A percentile compares a stretch with the other conserved stretches of the same genome.
Conservation (phyloP, 1,140 invertebrate species). For the Drosophila parabipectinata region DNA sequence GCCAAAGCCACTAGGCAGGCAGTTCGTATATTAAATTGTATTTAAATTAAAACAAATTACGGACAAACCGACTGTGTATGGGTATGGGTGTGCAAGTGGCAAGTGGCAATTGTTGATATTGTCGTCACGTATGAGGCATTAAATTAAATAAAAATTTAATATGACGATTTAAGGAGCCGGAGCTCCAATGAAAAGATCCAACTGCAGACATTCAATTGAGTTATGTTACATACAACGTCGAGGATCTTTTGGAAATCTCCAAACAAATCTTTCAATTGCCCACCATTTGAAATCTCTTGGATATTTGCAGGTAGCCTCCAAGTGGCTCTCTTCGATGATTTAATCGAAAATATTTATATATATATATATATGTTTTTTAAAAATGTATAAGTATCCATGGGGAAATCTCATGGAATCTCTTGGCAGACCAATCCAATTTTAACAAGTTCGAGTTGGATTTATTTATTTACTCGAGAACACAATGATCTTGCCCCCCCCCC, state of each 20-base stretch:
- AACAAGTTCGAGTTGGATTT: conserved; percentile 36
- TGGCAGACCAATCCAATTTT: conserved; percentile 29
- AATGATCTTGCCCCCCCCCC: not conserved
- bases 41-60: conserved; percentile 82
- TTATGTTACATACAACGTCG: too few species aligned
- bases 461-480: conserved; percentile 50
- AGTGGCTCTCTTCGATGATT: conserved; percentile 5
- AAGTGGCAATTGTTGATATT: conserved; percentile 66
- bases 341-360: conserved; percentile 9
- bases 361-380: not conserved
- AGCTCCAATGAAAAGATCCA: conserved; percentile 49
- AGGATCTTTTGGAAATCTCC: conserved; percentile 31
- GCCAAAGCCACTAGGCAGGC: not conserved
- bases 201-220: conserved; percentile 2
- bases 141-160: conserved; percentile 82
- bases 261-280: conserved; percentile 61
- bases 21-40: conserved; percentile 74
- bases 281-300: conserved; percentile 9
- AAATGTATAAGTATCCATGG: not conserved
- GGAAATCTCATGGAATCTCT: not conserved
- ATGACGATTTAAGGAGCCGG: conserved; percentile 72
- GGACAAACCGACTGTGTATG: conserved; percentile 47
- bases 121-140: conserved; percentile 66
- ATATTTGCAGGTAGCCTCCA: conserved; percentile 19
- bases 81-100: conserved; percentile 61